Conservation (phyloP, 2,888 invertebrate species). For the Spialia ferax region DNA sequence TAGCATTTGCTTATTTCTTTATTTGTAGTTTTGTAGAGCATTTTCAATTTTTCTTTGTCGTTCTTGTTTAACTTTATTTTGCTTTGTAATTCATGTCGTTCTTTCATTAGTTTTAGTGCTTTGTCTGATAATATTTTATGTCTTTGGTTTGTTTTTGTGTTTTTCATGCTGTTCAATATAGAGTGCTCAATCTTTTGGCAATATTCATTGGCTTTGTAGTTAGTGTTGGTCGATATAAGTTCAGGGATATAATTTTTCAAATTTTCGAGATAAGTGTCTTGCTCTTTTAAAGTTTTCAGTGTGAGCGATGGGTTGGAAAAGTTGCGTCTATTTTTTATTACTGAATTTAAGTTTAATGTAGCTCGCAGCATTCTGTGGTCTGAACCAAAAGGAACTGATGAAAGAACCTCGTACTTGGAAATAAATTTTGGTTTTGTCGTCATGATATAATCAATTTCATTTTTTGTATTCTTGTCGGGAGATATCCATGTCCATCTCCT, state of each 20-base stretch:
- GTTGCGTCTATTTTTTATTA: no score
- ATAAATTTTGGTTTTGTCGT: no score
- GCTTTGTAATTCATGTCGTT: constrained; percentile 4
- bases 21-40: not conserved
- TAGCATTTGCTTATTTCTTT: constrained; percentile 1
- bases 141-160: not conserved
- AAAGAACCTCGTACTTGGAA: no score
- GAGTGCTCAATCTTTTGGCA: not conserved
- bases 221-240: not conserved
- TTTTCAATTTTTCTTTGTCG: constrained; percentile 4
- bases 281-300: no score
- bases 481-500: no score
- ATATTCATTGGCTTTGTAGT: not conserved
- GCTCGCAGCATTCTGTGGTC: no score
- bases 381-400: no score
- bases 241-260: not conserved
- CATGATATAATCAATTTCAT: no score
- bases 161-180: not conserved
- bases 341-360: no score
- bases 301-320: no score
- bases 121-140: constrained; percentile 4
- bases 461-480: no score
- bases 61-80: constrained; percentile 4
- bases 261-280: no score
- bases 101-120: constrained; percentile 4